Percentiles rank a stretch among this genome's conserved stretches.
These are phyloP conservation scores for Spinus pinus DNA, from an alignment of 2,797 vertebrate genomes.

Conservation along the genomic window DNA sequence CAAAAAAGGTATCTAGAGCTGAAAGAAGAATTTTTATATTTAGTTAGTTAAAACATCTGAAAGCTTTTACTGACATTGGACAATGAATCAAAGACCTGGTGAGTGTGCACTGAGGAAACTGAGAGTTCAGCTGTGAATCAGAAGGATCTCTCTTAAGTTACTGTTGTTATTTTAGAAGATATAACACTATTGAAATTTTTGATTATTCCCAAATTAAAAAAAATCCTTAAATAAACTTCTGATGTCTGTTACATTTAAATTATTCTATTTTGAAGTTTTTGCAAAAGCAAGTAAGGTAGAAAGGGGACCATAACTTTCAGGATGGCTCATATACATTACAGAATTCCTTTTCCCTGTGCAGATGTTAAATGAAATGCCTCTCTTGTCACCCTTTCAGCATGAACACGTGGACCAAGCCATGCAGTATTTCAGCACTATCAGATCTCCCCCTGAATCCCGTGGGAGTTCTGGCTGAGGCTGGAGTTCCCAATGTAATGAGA, in stretches of 20 bases:
- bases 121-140: not conserved
- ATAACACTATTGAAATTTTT: not conserved
- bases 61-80: not conserved
- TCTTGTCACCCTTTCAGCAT: not conserved
- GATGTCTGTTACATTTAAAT: not conserved
- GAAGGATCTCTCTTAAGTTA: not conserved
- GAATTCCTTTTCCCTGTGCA: not conserved
- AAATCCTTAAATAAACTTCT: not conserved
- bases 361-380: not conserved
- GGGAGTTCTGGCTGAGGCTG: not conserved
- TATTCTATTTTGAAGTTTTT: not conserved
- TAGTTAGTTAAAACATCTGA: slow-evolving; percentile 34
- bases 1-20: not conserved
- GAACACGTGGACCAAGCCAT: not conserved
- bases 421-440: not conserved
- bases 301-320: not conserved
- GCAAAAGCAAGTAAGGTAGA: not conserved
- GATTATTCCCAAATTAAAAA: not conserved
- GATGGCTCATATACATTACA: not conserved
- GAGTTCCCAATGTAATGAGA: not conserved
- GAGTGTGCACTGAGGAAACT: not conserved
- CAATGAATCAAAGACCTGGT: slow-evolving; percentile 22
- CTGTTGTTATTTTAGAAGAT: not conserved
- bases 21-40: not conserved
- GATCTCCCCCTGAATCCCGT: not conserved